Evolutionary conservation across 2,113 vertebrate genomes (phyloP), one percentile per base, ranked within the genome.

Genomic region (Corapipo altera): DNA sequence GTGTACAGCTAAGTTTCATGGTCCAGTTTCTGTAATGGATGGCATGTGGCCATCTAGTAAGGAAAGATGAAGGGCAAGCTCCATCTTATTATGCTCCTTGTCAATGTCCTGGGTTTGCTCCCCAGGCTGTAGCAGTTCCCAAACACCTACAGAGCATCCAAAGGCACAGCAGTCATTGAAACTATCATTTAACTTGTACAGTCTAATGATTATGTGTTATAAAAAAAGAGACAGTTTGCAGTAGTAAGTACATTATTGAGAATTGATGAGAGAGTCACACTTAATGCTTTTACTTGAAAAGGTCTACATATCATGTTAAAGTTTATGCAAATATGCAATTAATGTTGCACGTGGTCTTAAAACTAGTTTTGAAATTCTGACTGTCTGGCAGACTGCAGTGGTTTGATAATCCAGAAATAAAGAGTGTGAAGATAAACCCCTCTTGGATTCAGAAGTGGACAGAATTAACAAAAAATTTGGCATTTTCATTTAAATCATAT

Each of bases 1-100:
- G 0, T 5, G 8, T 39, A 11, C 41, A 37, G 0, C 8, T 21
- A 46, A 77, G n/a, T 30, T 46, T 86, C 37, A 0, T 0, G 1
- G 9, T 30, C 20, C 14, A 37, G 12, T 27, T 59, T 35, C 52
- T 41, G 23, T n/a, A 9, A 4, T 5, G 20, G 69, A 26, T n/a
- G 5, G 27, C 11, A 20, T 35, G 41, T 70, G 28, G 41, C 59
- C 30, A 49, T n/a, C 26, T 39, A 12, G 24, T 15, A 23, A 37
- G 51, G 52, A 14, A 54, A 37, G 39, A 75, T 14, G 41, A 85
- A 64, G 15, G 51, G 28, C 2, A 0, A 4, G 4, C 33, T 67
- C 13, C 66, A 32, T 70, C 43, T 37, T 74, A 41, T n/a, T n/a
- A 4, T 0, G 6, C 17, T 43, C 22, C 49, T 41, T 70, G 26